Conservation (phyloP, 2,113 vertebrate species). For the Onychostruthus taczanowskii region DNA sequence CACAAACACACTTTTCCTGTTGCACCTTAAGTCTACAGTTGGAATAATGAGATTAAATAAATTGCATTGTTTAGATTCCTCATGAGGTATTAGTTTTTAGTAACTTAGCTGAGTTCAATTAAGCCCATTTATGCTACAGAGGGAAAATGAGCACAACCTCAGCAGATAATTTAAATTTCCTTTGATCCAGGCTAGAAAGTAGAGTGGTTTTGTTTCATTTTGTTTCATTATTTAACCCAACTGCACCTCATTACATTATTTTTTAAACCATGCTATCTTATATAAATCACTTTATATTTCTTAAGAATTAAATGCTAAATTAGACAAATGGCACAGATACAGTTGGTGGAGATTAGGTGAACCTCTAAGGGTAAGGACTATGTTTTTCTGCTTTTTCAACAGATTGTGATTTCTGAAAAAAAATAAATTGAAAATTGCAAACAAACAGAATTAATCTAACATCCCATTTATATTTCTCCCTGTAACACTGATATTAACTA, state of each 20-base stretch:
- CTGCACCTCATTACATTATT: not conserved
- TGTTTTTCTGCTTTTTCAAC: not conserved
- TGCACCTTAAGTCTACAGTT: not conserved
- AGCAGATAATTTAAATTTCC: not conserved
- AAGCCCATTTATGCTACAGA: not conserved
- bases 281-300: not conserved
- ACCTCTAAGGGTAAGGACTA: not conserved
- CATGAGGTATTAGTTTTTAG: not conserved
- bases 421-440: not conserved
- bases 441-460: not conserved
- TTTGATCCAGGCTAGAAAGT: not conserved
- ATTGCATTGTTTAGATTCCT: not conserved
- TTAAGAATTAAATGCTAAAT: not conserved
- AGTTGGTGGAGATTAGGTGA: not conserved
- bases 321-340: not conserved
- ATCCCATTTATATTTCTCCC: not conserved
- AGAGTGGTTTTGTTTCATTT: not conserved
- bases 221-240: not conserved
- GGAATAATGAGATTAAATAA: not conserved
- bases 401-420: not conserved
- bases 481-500: not conserved
- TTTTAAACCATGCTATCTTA: not conserved
- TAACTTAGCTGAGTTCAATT: not conserved
- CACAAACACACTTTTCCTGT: not conserved
- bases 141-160: not conserved